These are phyloP conservation scores for Oryzias javanicus DNA, from an alignment of 2,113 vertebrate genomes.

Conservation along the genomic window DNA sequence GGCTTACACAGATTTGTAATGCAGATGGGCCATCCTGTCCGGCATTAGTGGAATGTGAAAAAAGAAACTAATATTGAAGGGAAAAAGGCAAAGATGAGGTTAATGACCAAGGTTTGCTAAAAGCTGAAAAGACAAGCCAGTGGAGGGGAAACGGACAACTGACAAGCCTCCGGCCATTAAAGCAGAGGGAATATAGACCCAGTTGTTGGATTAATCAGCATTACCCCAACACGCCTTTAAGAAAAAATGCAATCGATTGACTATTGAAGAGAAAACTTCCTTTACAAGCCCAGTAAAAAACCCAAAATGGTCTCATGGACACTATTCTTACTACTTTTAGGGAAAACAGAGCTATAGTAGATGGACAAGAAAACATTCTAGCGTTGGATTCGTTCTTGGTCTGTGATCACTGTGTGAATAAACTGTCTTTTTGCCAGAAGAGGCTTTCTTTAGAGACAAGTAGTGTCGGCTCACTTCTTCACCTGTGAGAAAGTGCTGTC, in stretches of 20 bases:
- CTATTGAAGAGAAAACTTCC: slow-evolving; percentile 49
- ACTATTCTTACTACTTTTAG: slow-evolving; percentile 1
- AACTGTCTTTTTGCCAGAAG: slow-evolving; percentile 6
- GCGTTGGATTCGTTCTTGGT: slow-evolving; percentile 19
- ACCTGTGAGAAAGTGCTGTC: slow-evolving; percentile 25
- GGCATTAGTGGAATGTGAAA: slow-evolving; percentile 48
- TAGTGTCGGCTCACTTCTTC: slow-evolving; percentile 22
- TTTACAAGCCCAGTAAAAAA: slow-evolving; percentile 12
- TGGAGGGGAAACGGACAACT: slow-evolving; percentile 73
- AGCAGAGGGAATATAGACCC: slow-evolving; percentile 31
- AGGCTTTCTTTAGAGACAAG: slow-evolving; percentile 18
- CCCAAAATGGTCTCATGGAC: slow-evolving; percentile 17
- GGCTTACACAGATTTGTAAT: slow-evolving; percentile 22
- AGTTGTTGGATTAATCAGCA: slow-evolving; percentile 56
- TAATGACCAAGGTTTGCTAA: slow-evolving; percentile 60
- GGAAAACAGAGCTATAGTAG: not conserved
- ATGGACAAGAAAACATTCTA: slow-evolving; percentile 4
- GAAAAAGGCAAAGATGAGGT: slow-evolving; percentile 54
- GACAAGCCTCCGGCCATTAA: slow-evolving; percentile 64
- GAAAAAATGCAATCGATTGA: slow-evolving; percentile 47
- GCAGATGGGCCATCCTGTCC: slow-evolving; percentile 43
- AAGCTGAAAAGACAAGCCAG: slow-evolving; percentile 73
- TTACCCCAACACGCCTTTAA: slow-evolving; percentile 32
- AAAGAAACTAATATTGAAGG: slow-evolving; percentile 68
- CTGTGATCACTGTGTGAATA: slow-evolving; percentile 5